Conservation (phyloP, 2,797 vertebrate species). For the Lutjanus argentimaculatus region DNA sequence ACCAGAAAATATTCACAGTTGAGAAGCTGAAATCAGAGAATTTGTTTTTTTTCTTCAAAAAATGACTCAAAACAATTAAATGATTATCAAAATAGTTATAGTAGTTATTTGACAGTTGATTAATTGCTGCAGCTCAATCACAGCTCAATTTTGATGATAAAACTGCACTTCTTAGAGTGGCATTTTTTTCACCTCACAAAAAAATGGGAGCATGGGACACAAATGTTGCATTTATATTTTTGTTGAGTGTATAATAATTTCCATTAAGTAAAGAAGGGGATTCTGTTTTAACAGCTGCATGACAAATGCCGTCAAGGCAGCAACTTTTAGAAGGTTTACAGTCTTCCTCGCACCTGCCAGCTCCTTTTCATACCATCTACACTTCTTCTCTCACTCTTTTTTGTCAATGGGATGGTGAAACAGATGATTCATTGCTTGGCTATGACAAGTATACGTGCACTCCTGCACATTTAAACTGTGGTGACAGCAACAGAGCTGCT, state of each 20-base stretch:
- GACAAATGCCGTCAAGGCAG: background rate
- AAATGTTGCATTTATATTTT: too few relatives aligned
- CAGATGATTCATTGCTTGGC: constrained; percentile 60
- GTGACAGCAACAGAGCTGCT: constrained; percentile 63
- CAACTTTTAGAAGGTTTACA: background rate
- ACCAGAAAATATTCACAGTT: too few relatives aligned
- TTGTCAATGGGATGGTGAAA: constrained; percentile 53
- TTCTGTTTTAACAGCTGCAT: background rate
- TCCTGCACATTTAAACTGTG: constrained; percentile 47
- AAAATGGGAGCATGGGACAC: too few relatives aligned
- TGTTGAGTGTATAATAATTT: background rate
- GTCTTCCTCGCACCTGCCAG: background rate
- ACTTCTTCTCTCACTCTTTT: constrained; percentile 2
- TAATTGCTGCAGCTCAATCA: too few relatives aligned
- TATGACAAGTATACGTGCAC: constrained; percentile 37
- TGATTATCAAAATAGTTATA: too few relatives aligned
- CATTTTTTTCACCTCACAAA: too few relatives aligned
- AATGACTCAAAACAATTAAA: too few relatives aligned
- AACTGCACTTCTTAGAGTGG: too few relatives aligned
- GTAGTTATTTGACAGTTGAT: too few relatives aligned
- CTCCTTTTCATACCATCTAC: constrained; percentile 17
- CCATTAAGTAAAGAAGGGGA: background rate
- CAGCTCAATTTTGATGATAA: too few relatives aligned
- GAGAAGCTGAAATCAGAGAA: too few relatives aligned
- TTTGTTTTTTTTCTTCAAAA: too few relatives aligned